Conservation (phyloP, 2,797 vertebrate species). For the Siniperca scherzeri region DNA sequence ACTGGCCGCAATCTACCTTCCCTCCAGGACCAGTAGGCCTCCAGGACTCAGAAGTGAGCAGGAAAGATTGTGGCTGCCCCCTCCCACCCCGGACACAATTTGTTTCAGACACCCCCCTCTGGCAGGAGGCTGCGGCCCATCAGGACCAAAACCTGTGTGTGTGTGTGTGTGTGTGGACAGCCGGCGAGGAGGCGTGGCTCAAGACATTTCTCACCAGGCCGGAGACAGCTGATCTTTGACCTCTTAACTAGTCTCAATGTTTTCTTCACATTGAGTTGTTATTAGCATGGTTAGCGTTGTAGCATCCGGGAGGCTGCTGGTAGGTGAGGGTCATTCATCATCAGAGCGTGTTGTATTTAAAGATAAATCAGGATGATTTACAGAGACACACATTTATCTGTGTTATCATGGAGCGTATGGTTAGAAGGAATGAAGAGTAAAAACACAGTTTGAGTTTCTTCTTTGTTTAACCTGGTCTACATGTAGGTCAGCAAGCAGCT, state of each 20-base stretch:
- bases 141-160: too few species aligned
- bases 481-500: not conserved
- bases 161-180: conserved; percentile 37
- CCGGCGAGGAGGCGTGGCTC: conserved; percentile 31
- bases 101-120: too few species aligned
- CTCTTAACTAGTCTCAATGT: conserved; percentile 49
- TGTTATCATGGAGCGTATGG: not conserved
- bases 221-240: conserved; percentile 53
- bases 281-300: conserved; percentile 14
- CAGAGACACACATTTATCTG: not conserved
- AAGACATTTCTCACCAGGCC: conserved; percentile 41
- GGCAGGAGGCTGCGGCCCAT: too few species aligned
- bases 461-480: too few species aligned
- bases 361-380: conserved; percentile 13
- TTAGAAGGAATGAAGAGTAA: not conserved
- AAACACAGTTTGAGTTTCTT: not conserved
- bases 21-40: too few species aligned
- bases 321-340: conserved; percentile 4
- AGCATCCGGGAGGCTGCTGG: conserved; percentile 2
- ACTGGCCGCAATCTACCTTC: too few species aligned
- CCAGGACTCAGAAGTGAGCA: too few species aligned
- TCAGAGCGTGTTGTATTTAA: not conserved
- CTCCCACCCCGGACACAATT: too few species aligned
- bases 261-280: conserved; percentile 32
- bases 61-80: too few species aligned